A percentile compares a stretch with the other conserved stretches of the same genome.
phyloP scores from a whole-genome alignment of 35 echinoderm and acorn worm genomes.

The Ophioderma brevispina region DNA sequence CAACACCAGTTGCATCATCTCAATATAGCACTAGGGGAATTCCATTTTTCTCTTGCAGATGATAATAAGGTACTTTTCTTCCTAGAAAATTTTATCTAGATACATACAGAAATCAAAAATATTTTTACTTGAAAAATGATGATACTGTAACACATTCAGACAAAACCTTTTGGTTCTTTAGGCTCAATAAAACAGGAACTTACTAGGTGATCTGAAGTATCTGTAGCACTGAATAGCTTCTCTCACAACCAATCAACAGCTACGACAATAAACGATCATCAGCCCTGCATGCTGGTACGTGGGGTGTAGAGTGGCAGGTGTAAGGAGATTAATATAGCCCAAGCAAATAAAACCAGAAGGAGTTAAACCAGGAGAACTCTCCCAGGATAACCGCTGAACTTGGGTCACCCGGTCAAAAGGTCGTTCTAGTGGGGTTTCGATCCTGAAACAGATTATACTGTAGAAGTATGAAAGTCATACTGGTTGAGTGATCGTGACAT shows the following conservation, averaged over 20 bases:
- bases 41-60: too few species aligned
- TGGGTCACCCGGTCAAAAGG: slow-evolving; percentile 71
- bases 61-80: too few species aligned
- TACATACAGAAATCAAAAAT: too few species aligned
- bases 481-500: too few species aligned
- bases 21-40: too few species aligned
- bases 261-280: slow-evolving; percentile 63
- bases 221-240: slow-evolving; percentile 41
- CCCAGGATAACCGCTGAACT: slow-evolving; percentile 78
- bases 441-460: slow-evolving; percentile 28
- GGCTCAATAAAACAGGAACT: too few species aligned
- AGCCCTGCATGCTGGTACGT: slow-evolving; percentile 73
- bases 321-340: slow-evolving; percentile 60
- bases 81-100: too few species aligned
- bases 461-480: too few species aligned
- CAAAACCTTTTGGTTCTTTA: too few species aligned
- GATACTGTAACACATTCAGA: too few species aligned
- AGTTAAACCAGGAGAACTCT: slow-evolving; percentile 88
- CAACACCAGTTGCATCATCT: too few species aligned
- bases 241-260: slow-evolving; percentile 55
- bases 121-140: too few species aligned
- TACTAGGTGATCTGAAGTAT: slow-evolving; percentile 59
- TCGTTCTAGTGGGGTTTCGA: slow-evolving; percentile 75
- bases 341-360: slow-evolving; percentile 76
- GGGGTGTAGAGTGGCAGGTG: slow-evolving; percentile 84